Evolutionary conservation across 92 coral and sea anemone genomes (phyloP).

Genomic region (Diadumene lineata): DNA sequence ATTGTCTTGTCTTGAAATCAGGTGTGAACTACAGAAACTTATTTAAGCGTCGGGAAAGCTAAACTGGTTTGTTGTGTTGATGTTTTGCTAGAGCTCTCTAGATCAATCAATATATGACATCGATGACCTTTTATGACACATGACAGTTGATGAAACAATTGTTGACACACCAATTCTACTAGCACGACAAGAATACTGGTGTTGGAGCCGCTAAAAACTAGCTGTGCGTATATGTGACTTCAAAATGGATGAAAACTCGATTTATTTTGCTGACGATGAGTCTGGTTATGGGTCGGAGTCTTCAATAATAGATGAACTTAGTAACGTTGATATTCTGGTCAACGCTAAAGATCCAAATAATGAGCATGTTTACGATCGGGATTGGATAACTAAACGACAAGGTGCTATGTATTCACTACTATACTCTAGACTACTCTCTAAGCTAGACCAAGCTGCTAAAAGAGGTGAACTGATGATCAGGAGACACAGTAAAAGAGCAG

Average conservation of each 20-base stretch:
- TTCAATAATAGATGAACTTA: not conserved
- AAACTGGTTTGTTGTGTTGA: not conserved
- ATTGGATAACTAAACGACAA: slow-evolving; percentile 57
- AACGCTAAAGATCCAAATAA: slow-evolving; percentile 23
- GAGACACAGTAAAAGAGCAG: not conserved
- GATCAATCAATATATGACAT: not conserved
- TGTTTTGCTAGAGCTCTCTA: not conserved
- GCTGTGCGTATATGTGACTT: not conserved
- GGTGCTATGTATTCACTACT: slow-evolving; percentile 57
- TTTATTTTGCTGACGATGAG: slow-evolving; percentile 69
- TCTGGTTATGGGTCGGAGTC: slow-evolving; percentile 32
- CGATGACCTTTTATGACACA: not conserved
- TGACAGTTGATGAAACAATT: not conserved
- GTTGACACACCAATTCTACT: not conserved
- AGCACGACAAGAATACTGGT: not conserved
- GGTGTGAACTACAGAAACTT: not conserved
- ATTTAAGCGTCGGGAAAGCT: not conserved
- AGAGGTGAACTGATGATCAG: slow-evolving; percentile 37
- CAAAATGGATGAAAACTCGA: slow-evolving; percentile 54
- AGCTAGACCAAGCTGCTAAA: slow-evolving; percentile 42
- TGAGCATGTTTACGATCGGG: slow-evolving; percentile 62
- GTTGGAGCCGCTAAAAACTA: not conserved
- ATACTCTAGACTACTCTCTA: slow-evolving; percentile 50
- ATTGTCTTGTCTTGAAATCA: not conserved
- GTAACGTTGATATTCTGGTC: not conserved